A percentile compares a stretch with the other conserved stretches of the same genome.
phyloP scores from a whole-genome alignment of 1,140 invertebrate genomes.

The Hyles euphorbiae region DNA sequence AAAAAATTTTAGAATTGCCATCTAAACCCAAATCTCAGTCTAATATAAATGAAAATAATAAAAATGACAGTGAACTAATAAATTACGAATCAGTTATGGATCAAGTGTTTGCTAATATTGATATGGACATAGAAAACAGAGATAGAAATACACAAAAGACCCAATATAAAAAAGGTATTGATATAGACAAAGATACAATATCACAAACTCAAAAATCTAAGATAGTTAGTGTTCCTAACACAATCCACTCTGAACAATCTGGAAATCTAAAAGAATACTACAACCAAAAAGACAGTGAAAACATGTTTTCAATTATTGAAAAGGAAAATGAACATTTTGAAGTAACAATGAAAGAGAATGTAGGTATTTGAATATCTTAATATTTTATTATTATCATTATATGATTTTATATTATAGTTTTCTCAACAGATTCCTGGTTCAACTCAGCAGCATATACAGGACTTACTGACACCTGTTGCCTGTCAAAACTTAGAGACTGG shows the following conservation, averaged over 20 bases:
- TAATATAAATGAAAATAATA: conserved; percentile 8
- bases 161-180: conserved; percentile 3
- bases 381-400: background rate
- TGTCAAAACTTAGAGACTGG: conserved; percentile 21
- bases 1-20: conserved; percentile 3
- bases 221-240: background rate
- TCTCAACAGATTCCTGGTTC: background rate
- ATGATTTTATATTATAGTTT: background rate
- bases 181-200: background rate
- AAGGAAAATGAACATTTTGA: conserved; percentile 29
- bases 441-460: conserved; percentile 16
- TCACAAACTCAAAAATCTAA: background rate
- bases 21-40: conserved; percentile 1
- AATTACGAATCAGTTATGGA: conserved; percentile 56
- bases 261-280: conserved; percentile 12
- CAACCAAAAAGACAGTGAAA: conserved; percentile 49
- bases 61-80: conserved; percentile 39
- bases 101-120: conserved; percentile 58
- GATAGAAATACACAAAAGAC: conserved; percentile 20
- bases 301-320: conserved; percentile 50
- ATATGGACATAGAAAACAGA: conserved; percentile 46
- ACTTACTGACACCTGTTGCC: conserved; percentile 28
- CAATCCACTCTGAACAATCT: too few species aligned
- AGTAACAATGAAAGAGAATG: conserved; percentile 5
- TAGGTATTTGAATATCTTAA: background rate